Evolutionary conservation across 2,888 invertebrate species (phyloP), one percentile per base, ranked within the genome.

Genomic region (Cephus runcator): DNA sequence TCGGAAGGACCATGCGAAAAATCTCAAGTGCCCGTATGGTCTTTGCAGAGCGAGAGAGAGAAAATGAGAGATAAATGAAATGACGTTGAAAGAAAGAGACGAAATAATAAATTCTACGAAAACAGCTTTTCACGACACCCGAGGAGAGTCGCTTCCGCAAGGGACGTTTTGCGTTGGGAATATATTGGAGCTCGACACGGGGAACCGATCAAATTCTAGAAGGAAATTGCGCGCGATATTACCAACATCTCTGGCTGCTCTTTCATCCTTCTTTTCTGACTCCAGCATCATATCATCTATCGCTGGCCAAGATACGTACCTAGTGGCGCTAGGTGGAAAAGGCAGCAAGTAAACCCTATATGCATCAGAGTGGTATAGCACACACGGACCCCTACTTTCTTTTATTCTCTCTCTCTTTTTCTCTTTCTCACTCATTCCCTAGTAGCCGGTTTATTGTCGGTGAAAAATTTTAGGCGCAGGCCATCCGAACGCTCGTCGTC

Each of bases 161-260:
- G 73, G 69, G 75, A 84, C 81, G 80, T 84, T 86, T 84, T 83
- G 87, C 82, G 86, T 81, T 81, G 85, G 87, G 85, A 88, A 88
- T 87, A 87, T 88, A 88, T 88, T 88, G 85, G 82, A 33, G 79
- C 76, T 82, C 84, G 84, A 85, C 83, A 87, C 83, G 85, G 83
- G 75, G 85, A 85, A 83, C 83, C 87, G 86, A 88, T 88, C 88
- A 86, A 88, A 88, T 88, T 88, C 87, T 85, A 86, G 78, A 85
- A 87, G 87, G 87, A 88, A 88, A 88, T 88, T 88, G 88, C 86
- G 86, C 87, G 87, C 85, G 87, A 88, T 88, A 88, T 88, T 88
- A 87, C 86, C 87, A 88, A 84, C 85, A 85, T 82, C 82, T 73
- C n/a, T 75, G 35, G 34, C 75, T 9, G 36, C 34, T 75, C 35